Evolutionary conservation across 2,797 vertebrate species (phyloP), one percentile per base, ranked within the genome.

Genomic region (Rhinichthys osculus): DNA sequence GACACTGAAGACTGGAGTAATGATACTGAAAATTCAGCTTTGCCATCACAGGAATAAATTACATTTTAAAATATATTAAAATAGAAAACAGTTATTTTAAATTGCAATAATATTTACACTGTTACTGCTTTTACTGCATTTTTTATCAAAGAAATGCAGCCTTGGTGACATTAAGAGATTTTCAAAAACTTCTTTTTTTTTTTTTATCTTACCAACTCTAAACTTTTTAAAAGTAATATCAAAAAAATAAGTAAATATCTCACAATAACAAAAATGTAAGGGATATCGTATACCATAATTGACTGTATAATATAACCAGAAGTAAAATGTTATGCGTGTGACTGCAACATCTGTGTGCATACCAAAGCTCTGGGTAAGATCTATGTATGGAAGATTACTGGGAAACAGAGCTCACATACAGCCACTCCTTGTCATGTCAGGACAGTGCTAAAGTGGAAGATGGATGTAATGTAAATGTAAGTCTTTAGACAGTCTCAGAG

Each of bases 261-360:
- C 4, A 47, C 27, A n/a, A 81, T 13, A 77, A 69, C 14, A 77
- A n/a, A 35, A 38, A 19, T 44, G 40, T 11, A n/a, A 0, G 11
- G 13, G 16, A 78, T 59, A 78, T 8, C 27, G 3, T 17, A 33
- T 11, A 13, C 57, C 57, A 62, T 62, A 62, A 73, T 38, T 35
- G 30, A 47, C 30, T 73, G 5, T 13, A 54, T 50, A 54, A 69
- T 38, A 52, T 50, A 76, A 69, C 14, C n/a, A 35, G 0, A 74
- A 7, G 8, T 79, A 13, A 14, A 44, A 50, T 14, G 42, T 57
- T 19, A 21, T 59, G 47, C n/a, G 9, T 80, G 82, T 81, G 40
- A 87, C 67, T 70, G 35, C 70, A 84, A 83, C 67, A 80, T 23
- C 69, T 69, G 78, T 62, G 33, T 38, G 33, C 35, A 80, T 84